These are phyloP conservation scores for Apomyelois bistriatella DNA, from an alignment of 2,888 invertebrate genomes.

Conservation along the genomic window DNA sequence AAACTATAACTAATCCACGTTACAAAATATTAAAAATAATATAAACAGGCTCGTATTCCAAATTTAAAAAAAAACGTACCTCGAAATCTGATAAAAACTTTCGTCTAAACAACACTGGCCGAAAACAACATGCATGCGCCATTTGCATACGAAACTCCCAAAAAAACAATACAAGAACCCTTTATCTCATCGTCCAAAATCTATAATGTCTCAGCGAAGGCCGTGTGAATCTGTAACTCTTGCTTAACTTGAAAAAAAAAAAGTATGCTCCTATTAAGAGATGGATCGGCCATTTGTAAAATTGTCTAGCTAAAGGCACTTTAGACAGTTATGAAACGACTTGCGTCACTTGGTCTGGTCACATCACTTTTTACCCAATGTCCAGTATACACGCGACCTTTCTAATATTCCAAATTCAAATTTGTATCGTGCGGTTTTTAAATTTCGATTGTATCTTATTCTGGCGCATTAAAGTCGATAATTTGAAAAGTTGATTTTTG, in stretches of 20 bases:
- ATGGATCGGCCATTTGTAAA: slow-evolving; percentile 61
- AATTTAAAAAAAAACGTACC: no score
- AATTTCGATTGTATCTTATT: slow-evolving; percentile 15
- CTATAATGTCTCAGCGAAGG: slow-evolving; percentile 64
- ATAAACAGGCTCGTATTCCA: no score
- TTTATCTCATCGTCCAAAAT: slow-evolving; percentile 44
- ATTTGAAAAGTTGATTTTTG: not conserved
- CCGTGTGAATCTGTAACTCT: slow-evolving; percentile 60
- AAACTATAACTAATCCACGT: no score
- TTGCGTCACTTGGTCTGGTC: slow-evolving; percentile 54
- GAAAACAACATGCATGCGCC: slow-evolving; percentile 13
- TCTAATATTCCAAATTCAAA: slow-evolving; percentile 31
- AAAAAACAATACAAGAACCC: slow-evolving; percentile 64
- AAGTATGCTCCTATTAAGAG: slow-evolving; percentile 55
- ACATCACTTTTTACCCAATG: slow-evolving; percentile 48
- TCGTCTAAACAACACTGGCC: not conserved
- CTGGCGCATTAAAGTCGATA: not conserved
- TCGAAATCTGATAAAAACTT: no score
- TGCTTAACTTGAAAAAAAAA: slow-evolving; percentile 57
- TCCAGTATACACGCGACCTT: slow-evolving; percentile 51
- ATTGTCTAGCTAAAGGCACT: slow-evolving; percentile 64
- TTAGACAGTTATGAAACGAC: slow-evolving; percentile 56
- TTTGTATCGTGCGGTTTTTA: slow-evolving; percentile 16
- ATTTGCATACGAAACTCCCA: slow-evolving; percentile 60
- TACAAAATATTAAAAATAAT: no score